These are phyloP conservation scores for Gambusia yucatana DNA, from an alignment of 2,797 vertebrate species.

Conservation along the genomic window DNA sequence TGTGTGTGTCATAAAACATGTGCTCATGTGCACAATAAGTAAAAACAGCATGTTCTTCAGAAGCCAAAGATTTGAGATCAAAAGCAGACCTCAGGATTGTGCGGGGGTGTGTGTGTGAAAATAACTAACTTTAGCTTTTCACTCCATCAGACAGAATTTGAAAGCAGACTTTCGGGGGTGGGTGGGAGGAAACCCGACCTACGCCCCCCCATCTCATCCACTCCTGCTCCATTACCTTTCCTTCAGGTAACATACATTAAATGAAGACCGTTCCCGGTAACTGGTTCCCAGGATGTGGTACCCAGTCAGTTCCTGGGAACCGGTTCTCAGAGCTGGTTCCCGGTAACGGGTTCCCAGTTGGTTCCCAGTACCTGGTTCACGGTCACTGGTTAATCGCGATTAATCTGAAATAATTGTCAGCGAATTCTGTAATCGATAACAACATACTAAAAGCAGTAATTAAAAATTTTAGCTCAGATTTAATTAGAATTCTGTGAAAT, in stretches of 20 bases:
- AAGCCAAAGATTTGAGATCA: conserved; percentile 39
- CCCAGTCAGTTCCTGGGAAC: no score
- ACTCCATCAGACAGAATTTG: conserved; percentile 5
- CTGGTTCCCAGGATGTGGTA: no score
- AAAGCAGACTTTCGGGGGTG: conserved; percentile 5
- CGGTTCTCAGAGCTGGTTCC: no score
- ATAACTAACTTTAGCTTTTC: conserved; percentile 19
- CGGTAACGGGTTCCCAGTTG: no score
- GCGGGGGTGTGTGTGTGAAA: conserved; percentile 4
- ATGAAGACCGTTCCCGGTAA: not conserved
- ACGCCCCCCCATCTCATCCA: not conserved
- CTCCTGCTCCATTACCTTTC: conserved; percentile 45
- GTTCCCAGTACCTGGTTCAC: no score
- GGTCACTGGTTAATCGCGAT: no score
- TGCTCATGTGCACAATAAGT: conserved; percentile 41
- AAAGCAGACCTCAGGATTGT: conserved; percentile 5
- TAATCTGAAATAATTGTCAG: no score
- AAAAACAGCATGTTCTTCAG: conserved; percentile 33
- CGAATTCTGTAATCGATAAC: no score
- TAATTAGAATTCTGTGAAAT: no score
- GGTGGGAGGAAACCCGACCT: conserved; percentile 9
- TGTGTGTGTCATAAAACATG: conserved; percentile 4
- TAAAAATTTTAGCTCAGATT: no score
- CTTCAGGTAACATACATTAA: conserved; percentile 15
- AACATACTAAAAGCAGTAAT: no score